Evolutionary conservation across 1,140 invertebrate genomes (phyloP).

Genomic region (Chionoecetes opilio): DNA sequence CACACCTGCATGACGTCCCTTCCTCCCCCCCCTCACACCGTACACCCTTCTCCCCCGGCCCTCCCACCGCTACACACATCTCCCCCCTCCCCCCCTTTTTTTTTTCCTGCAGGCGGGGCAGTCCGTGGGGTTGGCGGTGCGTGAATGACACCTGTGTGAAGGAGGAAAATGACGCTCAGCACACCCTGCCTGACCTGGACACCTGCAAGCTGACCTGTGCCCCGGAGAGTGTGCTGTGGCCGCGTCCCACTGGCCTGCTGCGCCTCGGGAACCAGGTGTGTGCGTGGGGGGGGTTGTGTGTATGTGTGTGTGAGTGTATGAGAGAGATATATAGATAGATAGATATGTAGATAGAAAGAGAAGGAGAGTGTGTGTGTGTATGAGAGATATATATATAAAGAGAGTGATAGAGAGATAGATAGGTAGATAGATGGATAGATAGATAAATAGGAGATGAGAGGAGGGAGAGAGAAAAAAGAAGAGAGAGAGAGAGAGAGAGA

Average conservation of each 20-base stretch:
- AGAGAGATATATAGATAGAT: too few species aligned
- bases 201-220: conserved; percentile 65
- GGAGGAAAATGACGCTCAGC: neutral
- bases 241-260: conserved; percentile 48
- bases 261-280: conserved; percentile 47
- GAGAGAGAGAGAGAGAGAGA: too few species aligned
- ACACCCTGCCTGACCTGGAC: conserved; percentile 35
- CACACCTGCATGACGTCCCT: neutral
- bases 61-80: neutral
- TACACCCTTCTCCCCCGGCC: neutral
- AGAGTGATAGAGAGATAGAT: too few species aligned
- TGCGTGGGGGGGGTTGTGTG: conserved; percentile 43
- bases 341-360: too few species aligned
- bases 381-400: too few species aligned
- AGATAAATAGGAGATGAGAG: too few species aligned
- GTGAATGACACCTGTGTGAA: conserved; percentile 58
- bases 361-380: too few species aligned
- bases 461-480: too few species aligned
- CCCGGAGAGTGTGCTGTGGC: conserved; percentile 13
- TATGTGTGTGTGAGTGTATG: too few species aligned
- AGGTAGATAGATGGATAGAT: too few species aligned
- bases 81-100: neutral
- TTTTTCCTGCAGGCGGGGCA: neutral
- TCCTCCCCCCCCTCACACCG: neutral
- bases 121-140: conserved; percentile 67